Evolutionary conservation across 2,888 invertebrate genomes (phyloP).

Genomic region (Netelia inedita): DNA sequence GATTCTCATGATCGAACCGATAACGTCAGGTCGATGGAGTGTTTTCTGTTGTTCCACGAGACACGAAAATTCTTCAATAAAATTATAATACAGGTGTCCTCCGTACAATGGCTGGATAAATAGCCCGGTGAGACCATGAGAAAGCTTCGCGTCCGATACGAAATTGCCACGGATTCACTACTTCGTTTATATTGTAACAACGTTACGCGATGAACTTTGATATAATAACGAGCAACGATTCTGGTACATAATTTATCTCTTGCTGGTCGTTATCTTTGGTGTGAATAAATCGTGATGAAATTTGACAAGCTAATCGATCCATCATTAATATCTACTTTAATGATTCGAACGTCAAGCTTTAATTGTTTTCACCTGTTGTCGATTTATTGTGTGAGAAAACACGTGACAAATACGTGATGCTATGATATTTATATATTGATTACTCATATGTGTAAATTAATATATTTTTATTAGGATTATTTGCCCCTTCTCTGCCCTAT

Average conservation of each 20-base stretch:
- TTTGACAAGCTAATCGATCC: slow-evolving; percentile 19
- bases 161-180: neutral
- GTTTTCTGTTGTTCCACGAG: slow-evolving; percentile 25
- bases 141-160: slow-evolving; percentile 8
- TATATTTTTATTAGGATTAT: no score
- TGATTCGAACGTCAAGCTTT: neutral
- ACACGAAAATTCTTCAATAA: slow-evolving; percentile 34
- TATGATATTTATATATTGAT: no score
- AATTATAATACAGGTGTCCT: neutral
- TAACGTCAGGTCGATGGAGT: slow-evolving; percentile 45
- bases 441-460: no score
- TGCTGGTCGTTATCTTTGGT: neutral
- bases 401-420: no score
- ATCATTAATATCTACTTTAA: neutral
- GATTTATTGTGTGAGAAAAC: slow-evolving; percentile 12
- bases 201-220: neutral
- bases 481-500: no score
- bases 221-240: neutral
- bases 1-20: slow-evolving; percentile 63
- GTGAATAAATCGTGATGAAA: slow-evolving; percentile 5
- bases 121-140: neutral
- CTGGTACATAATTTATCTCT: neutral
- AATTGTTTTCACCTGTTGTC: neutral
- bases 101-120: neutral
- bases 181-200: slow-evolving; percentile 18